phyloP scores from a whole-genome alignment of 1,140 invertebrate genomes.

The Heliconius congener region DNA sequence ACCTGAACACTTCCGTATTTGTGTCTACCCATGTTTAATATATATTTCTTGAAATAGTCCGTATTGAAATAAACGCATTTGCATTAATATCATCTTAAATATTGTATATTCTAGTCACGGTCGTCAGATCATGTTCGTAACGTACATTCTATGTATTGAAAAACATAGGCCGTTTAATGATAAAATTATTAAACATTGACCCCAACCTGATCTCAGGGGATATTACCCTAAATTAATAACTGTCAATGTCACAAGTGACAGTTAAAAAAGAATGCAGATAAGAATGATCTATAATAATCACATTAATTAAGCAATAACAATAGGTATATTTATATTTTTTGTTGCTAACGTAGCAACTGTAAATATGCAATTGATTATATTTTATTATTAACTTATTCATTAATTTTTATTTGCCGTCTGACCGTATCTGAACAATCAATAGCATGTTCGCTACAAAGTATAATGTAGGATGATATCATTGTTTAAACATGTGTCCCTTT shows the following conservation, averaged over 20 bases:
- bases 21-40: background rate
- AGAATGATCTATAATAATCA: background rate
- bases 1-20: background rate
- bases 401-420: background rate
- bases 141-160: background rate
- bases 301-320: background rate
- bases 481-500: constrained; percentile 30
- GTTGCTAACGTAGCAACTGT: constrained; percentile 1
- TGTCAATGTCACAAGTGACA: constrained; percentile 31
- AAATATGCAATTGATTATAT: background rate
- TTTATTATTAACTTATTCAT: background rate
- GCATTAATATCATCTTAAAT: background rate
- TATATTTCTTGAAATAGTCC: background rate
- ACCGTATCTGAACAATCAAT: constrained; percentile 13
- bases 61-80: background rate
- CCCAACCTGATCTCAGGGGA: constrained; percentile 15
- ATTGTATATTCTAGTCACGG: background rate
- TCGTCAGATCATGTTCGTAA: background rate
- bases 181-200: constrained; percentile 34
- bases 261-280: constrained; percentile 1
- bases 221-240: constrained; percentile 45
- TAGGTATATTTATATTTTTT: background rate
- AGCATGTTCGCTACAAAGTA: background rate
- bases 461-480: constrained; percentile 34
- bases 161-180: background rate